Evolutionary conservation across 2,797 vertebrate species (phyloP).

Genomic region (Bradypus variegatus): DNA sequence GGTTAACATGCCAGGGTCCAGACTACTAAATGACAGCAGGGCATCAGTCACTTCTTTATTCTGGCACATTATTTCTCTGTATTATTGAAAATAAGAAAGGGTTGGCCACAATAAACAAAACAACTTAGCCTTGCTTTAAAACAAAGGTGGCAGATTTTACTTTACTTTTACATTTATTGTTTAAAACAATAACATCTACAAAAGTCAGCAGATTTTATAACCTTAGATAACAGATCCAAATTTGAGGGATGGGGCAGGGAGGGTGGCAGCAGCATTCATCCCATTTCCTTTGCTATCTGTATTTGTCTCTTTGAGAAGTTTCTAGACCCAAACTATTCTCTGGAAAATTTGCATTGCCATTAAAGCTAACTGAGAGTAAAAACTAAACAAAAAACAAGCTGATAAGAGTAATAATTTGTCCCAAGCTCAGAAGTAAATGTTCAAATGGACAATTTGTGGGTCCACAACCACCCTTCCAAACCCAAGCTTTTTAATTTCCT

Average conservation of each 20-base stretch:
- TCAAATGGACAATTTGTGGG: background rate
- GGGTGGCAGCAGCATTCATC: too few species aligned
- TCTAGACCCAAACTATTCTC: background rate
- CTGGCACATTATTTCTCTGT: background rate
- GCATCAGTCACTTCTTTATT: background rate
- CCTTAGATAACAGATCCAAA: background rate
- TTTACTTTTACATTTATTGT: background rate
- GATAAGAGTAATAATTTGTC: background rate
- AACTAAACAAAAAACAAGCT: background rate
- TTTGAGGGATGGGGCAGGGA: background rate
- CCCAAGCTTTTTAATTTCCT: background rate
- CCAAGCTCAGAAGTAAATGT: background rate
- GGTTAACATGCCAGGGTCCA: background rate
- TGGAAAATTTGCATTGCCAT: background rate
- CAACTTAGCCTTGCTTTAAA: background rate
- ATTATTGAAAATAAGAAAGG: background rate
- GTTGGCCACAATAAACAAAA: background rate
- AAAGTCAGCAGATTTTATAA: background rate
- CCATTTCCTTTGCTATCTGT: too few species aligned
- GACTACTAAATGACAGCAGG: background rate
- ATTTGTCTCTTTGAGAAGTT: background rate
- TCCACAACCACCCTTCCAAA: too few species aligned
- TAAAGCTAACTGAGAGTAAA: background rate
- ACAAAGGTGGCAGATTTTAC: background rate
- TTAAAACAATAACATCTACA: background rate